These are phyloP conservation scores for Aproaerema taeniolella DNA, from an alignment of 2,888 invertebrate genomes.

Conservation along the genomic window DNA sequence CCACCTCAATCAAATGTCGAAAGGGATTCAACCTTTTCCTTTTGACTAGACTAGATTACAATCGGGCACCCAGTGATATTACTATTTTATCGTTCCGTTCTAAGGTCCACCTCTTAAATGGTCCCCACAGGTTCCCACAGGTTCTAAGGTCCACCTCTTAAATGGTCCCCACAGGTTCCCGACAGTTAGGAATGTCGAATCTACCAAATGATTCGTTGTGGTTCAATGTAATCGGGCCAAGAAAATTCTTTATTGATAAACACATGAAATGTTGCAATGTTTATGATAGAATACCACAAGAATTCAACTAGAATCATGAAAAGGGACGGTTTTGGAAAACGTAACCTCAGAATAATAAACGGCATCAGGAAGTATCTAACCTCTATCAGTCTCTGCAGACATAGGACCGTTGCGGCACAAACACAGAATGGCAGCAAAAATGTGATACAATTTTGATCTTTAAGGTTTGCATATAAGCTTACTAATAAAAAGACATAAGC, in stretches of 20 bases:
- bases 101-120: too few relatives aligned
- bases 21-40: too few relatives aligned
- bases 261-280: constrained; percentile 83
- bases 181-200: too few relatives aligned
- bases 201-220: constrained; percentile 94
- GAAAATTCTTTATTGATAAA: constrained; percentile 87
- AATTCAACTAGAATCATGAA: constrained; percentile 78
- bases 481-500: constrained; percentile 82
- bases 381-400: constrained; percentile 93
- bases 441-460: constrained; percentile 64
- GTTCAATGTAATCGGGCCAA: constrained; percentile 84
- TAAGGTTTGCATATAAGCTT: constrained; percentile 72
- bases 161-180: too few relatives aligned
- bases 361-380: constrained; percentile 97
- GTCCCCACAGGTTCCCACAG: too few relatives aligned
- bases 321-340: constrained; percentile 67
- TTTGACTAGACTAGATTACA: too few relatives aligned
- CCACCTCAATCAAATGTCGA: too few relatives aligned
- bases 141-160: too few relatives aligned
- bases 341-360: constrained; percentile 87
- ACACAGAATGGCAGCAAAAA: constrained; percentile 79
- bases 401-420: constrained; percentile 79
- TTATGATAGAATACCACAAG: constrained; percentile 80
- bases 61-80: too few relatives aligned
- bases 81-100: too few relatives aligned